Base-by-base conservation (phyloP, 2,888 invertebrate species). In the Rhimphoctona megacephalus region DNA sequence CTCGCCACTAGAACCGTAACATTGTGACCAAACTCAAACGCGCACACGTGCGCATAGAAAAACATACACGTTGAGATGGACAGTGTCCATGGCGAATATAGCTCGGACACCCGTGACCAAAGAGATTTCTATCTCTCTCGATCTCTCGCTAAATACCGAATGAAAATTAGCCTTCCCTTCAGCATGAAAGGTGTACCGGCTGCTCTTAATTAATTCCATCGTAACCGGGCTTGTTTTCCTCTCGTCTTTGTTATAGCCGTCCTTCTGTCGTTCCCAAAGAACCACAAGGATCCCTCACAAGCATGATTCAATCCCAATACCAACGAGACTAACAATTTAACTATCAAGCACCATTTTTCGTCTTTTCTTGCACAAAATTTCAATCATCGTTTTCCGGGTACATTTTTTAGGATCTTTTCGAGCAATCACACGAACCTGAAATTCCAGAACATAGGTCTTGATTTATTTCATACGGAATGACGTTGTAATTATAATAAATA, bases 181-280 rank as follows among this genome's bases (percentile, higher is more conserved):
- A 87, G 85, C 88, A 17, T 89, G 86, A 88, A 83, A 88, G 86
- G 85, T 82, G 87, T 76, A 81, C 90, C 93, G 91, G 92, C 92
- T 93, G 93, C 89, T 92, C 91, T 90, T 92, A 93, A 93, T 93
- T 93, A 93, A 93, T 93, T 93, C 91, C 89, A 88, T 87, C 86
- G 78, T 89, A 77, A 66, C 77, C 74, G 72, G 54, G 84, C 39
- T 77, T 84, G 88, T 88, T 85, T 85, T 88, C 79, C 80, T 85
- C 72, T 61, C 83, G 57, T 73, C 72, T 64, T 54, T 30, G 66
- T 64, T 64, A 25, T 57, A 6, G 17, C 39, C 6, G n/a, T 30
- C 73, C 30, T 61, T 17, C 6, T 61, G 14, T 61, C 30, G 7
- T 61, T 61, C 17, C 39, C 69, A 33, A 74, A 81, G 67, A 64